Base-by-base conservation (phyloP, 2,797 vertebrate genomes). In the Dromococcyx pavoninus region DNA sequence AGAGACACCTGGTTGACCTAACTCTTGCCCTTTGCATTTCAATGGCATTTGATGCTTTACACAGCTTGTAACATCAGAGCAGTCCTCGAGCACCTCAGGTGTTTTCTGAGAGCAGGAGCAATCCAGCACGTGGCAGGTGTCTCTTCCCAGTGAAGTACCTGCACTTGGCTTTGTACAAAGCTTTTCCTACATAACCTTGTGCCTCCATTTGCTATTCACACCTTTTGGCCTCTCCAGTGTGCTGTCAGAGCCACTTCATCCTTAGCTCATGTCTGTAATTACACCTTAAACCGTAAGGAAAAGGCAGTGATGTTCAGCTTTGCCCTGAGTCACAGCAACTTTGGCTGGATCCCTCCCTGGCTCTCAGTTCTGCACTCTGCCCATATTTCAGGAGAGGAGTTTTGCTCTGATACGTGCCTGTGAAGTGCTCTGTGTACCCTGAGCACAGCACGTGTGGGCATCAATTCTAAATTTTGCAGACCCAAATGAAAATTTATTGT, bases 381-480 rank as follows among this genome's bases (percentile, higher is more conserved):
- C 23, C 11, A 0, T 7, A 1, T 30, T 32, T 21, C 86, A 46
- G 33, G 57, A 89, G 35, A 30, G 35, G 32, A 82, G 27, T 25
- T 89, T 81, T 51, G 23, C 61, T 76, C 79, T 64, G 23, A 5
- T n/a, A 0, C 3, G 56, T 41, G 7, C 56, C 62, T 75, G 6
- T 7, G 1, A 24, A n/a, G 18, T n/a, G 28, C 21, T 80, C 66
- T 5, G 9, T 5, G 32, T 35, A 15, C 43, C 60, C 37, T 32
- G 51, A 43, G 41, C 51, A 21, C 1, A 0, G 5, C 46, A 8
- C 0, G 0, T 11, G 32, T 11, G 18, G 58, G 3, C 33, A 66
- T 71, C 73, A 46, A 9, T 3, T 58, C 60, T 23, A 69, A 81
- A 93, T 75, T 69, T 70, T 53, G 48, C 70, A 62, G 46, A 27